These are phyloP conservation scores for Pyxicephalus adspersus DNA, from an alignment of 2,113 vertebrate genomes.

Conservation along the genomic window DNA sequence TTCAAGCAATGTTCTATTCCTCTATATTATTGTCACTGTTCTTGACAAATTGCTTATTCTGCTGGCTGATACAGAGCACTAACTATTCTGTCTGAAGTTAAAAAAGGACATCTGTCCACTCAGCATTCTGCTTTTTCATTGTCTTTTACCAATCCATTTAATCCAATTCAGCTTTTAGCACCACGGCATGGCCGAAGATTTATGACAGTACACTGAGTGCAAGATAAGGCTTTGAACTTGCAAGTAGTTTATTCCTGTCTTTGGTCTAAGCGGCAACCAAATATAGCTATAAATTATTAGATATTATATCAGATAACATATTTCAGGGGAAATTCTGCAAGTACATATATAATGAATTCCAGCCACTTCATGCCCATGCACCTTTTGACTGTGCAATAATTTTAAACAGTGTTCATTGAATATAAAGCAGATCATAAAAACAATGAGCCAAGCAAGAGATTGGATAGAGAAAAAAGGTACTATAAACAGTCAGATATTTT, in stretches of 20 bases:
- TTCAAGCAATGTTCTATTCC: background rate
- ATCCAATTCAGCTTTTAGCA: conserved; percentile 47
- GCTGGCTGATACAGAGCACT: conserved; percentile 50
- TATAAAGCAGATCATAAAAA: conserved; percentile 1
- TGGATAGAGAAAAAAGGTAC: too few species aligned
- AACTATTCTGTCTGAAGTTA: conserved; percentile 51
- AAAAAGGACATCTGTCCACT: conserved; percentile 50
- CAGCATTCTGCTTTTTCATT: conserved; percentile 52
- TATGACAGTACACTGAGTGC: conserved; percentile 36
- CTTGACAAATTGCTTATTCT: conserved; percentile 46
- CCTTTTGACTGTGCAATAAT: too few species aligned
- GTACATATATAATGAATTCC: background rate
- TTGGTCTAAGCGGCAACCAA: conserved; percentile 9
- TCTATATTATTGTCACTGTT: conserved; percentile 1
- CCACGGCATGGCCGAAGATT: conserved; percentile 32
- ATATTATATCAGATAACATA: conserved; percentile 4
- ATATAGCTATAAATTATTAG: conserved; percentile 17
- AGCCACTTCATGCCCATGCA: background rate
- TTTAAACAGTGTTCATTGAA: background rate
- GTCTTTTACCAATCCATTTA: conserved; percentile 51
- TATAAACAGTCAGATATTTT: too few species aligned
- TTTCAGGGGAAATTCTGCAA: background rate
- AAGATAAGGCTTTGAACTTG: conserved; percentile 35
- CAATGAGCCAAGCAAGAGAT: too few species aligned
- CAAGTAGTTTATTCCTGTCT: conserved; percentile 12